phyloP scores from a whole-genome alignment of 1,140 invertebrate species.

The Cardiocondyla obscurior region DNA sequence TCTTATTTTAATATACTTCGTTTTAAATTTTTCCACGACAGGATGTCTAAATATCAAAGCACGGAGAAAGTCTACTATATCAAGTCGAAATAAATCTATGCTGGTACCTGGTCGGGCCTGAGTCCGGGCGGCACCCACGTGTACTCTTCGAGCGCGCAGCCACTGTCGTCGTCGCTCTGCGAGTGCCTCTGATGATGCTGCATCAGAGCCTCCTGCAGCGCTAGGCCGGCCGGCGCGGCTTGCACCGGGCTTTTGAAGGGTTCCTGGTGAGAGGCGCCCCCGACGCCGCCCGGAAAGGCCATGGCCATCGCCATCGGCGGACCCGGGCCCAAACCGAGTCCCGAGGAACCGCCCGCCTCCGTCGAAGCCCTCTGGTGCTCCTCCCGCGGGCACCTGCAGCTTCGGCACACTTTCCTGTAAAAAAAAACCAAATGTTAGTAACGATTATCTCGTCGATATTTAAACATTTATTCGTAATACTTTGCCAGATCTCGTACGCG shows the following conservation, averaged over 20 bases:
- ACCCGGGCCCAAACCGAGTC: conserved; percentile 75
- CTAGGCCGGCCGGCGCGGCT: conserved; percentile 72
- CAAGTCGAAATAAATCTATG: background rate
- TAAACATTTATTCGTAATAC: background rate
- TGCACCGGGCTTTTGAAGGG: conserved; percentile 80
- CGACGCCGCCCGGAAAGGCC: conserved; percentile 77
- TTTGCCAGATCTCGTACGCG: background rate
- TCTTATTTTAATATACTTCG: too few species aligned
- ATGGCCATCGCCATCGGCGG: conserved; percentile 82
- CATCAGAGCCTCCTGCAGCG: conserved; percentile 79
- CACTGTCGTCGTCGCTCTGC: conserved; percentile 98
- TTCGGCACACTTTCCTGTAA: conserved; percentile 89
- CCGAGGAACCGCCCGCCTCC: conserved; percentile 72
- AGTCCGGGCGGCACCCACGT: conserved; percentile 98
- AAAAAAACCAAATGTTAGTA: background rate
- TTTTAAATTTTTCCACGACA: too few species aligned
- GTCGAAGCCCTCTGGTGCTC: conserved; percentile 84
- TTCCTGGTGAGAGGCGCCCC: conserved; percentile 76
- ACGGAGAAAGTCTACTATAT: background rate
- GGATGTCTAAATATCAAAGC: too few species aligned
- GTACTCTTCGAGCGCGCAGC: conserved; percentile 98
- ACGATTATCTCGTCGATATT: background rate
- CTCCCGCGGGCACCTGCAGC: conserved; percentile 88
- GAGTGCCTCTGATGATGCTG: conserved; percentile 93
- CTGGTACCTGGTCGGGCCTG: conserved; percentile 95